These are phyloP conservation scores for Orthonevra nobilis DNA, from an alignment of 2,888 invertebrate species.

Conservation along the genomic window DNA sequence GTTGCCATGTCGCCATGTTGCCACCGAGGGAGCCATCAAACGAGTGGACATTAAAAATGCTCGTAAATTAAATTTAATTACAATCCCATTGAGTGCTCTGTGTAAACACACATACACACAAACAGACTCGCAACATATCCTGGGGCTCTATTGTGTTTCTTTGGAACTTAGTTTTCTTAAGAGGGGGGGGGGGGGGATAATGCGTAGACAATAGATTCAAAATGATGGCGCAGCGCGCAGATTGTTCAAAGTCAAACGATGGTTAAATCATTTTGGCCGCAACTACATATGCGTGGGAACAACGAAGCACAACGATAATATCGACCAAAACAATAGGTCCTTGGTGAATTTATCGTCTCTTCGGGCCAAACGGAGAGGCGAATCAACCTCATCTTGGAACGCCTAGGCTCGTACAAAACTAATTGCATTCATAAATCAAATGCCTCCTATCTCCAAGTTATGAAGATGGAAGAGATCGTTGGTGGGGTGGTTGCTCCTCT, in stretches of 20 bases:
- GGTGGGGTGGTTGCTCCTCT: slow-evolving; percentile 3
- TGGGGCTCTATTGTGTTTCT: too few species aligned
- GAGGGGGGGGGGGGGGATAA: slow-evolving; percentile 1
- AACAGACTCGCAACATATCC: too few species aligned
- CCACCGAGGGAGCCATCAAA: slow-evolving; percentile 36
- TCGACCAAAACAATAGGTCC: slow-evolving; percentile 41
- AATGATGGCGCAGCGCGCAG: too few species aligned
- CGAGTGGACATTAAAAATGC: slow-evolving; percentile 53
- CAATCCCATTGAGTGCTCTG: slow-evolving; percentile 1
- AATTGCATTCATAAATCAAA: slow-evolving; percentile 66
- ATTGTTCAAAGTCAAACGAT: slow-evolving; percentile 6
- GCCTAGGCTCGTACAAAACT: slow-evolving; percentile 49
- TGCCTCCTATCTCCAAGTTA: slow-evolving; percentile 56
- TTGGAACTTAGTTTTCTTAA: background rate
- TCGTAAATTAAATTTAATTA: slow-evolving; percentile 70
- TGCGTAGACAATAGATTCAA: slow-evolving; percentile 23
- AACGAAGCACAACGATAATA: background rate
- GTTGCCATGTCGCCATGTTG: background rate
- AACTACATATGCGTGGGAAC: slow-evolving; percentile 36
- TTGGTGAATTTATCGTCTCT: slow-evolving; percentile 50
- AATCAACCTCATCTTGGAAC: slow-evolving; percentile 8
- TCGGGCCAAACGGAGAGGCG: slow-evolving; percentile 5
- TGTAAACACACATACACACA: background rate
- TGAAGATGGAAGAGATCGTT: slow-evolving; percentile 39
- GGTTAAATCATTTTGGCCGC: background rate